Base-by-base conservation (phyloP, 2,113 vertebrate species). In the Dendropsophus ebraccatus region DNA sequence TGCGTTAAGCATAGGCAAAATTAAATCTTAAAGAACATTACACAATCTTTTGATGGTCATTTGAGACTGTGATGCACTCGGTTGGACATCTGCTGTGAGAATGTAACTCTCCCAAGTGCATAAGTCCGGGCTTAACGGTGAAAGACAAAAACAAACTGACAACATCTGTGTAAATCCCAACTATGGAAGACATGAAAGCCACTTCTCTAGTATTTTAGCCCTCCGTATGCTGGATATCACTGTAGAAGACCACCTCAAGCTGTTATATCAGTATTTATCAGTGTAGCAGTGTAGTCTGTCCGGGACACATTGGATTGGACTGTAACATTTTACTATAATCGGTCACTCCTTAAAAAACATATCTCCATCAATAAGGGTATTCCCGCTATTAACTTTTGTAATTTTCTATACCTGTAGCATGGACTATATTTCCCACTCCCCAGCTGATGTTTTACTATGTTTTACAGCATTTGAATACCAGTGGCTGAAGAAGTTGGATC, bases 81-180 rank as follows among this genome's bases (percentile, higher is more conserved):
- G 32, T 62, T 47, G 35, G 78, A 81, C 78, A 81, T 81, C 78
- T 81, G 78, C 47, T 81, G 7, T 9, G n/a, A 65, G 56, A 62
- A 60, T n/a, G 37, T 19, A 25, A 62, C 45, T 81, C 78, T 80
- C 78, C 78, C 37, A 81, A 47, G 78, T 47, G 56, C 37, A 10
- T 13, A 62, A 65, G 56, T 62, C 30, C 30, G 23, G 62, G 65
- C 25, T 70, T 82, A 82, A 21, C 21, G 23, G 19, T 32, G 50
- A 58, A 69, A 79, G 52, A 23, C 54, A n/a, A 80, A 82, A 82
- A n/a, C 56, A 60, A 80, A 60, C 32, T 80, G 77, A 80, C 77
- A 80, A 10, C 77, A 62, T 80, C 77, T 80, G 77, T 41, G 35
- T 14, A 45, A n/a, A 37, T 80, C 54, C 54, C 45, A 54, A 10